Percentiles rank a stretch among this genome's conserved stretches.
Evolutionary conservation across 2,797 vertebrate genomes (phyloP).

Genomic region (Cichlasoma orientale): DNA sequence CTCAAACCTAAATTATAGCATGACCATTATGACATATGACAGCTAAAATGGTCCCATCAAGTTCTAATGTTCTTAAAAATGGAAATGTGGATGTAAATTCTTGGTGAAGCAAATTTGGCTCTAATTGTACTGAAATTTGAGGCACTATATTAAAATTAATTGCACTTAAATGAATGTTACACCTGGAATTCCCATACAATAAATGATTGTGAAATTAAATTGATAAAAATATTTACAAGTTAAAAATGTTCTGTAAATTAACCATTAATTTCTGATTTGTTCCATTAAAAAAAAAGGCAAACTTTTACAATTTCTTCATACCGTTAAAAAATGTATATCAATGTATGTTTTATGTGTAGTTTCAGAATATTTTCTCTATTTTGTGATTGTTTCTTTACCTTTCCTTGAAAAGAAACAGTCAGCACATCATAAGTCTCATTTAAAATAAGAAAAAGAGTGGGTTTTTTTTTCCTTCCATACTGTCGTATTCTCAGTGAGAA

Average conservation of each 20-base stretch:
- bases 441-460: not conserved
- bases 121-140: not conserved
- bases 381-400: too few relatives aligned
- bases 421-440: not conserved
- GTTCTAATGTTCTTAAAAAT: not conserved
- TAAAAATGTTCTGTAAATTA: not conserved
- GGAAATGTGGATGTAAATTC: not conserved
- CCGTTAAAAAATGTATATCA: not conserved
- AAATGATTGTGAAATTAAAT: not conserved
- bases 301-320: not conserved
- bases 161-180: not conserved
- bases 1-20: not conserved
- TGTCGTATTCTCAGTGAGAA: not conserved
- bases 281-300: not conserved
- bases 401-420: too few relatives aligned
- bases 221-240: not conserved
- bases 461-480: accelerated
- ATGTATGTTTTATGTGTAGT: not conserved
- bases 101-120: not conserved
- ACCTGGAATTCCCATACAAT: not conserved
- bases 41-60: not conserved
- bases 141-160: not conserved
- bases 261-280: not conserved
- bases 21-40: not conserved
- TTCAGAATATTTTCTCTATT: not conserved